These are phyloP conservation scores for Linurgus olivaceus DNA, from an alignment of 2,797 vertebrate species.

Conservation along the genomic window DNA sequence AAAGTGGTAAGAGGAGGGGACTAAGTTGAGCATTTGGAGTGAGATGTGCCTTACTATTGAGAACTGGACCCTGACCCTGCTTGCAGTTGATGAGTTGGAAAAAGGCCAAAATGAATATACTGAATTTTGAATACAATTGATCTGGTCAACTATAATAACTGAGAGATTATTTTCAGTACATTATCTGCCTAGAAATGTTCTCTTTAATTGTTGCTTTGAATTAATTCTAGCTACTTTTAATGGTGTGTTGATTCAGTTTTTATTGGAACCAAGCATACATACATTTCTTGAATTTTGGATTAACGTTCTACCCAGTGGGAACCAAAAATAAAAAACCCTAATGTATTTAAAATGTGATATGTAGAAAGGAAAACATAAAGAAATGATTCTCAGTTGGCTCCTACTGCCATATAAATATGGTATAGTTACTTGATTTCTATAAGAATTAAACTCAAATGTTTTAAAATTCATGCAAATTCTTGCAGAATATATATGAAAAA, in stretches of 20 bases:
- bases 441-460: conserved; percentile 81
- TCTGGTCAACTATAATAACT: not conserved
- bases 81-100: not conserved
- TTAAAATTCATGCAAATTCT: conserved; percentile 83
- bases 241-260: not conserved
- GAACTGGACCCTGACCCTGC: not conserved
- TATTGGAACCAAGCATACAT: not conserved
- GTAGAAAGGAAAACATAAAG: conserved; percentile 62
- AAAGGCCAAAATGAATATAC: not conserved
- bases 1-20: not conserved
- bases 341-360: conserved; percentile 66
- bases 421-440: conserved; percentile 74
- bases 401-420: conserved; percentile 69
- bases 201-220: conserved; percentile 23
- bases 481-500: conserved; percentile 83
- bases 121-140: not conserved
- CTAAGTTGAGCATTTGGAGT: not conserved
- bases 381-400: conserved; percentile 54
- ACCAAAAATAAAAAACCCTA: conserved; percentile 52
- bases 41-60: not conserved
- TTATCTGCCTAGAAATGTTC: not conserved
- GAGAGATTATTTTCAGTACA: conserved; percentile 18
- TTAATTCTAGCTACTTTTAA: not conserved
- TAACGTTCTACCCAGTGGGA: conserved; percentile 20
- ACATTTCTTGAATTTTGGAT: conserved; percentile 27